Evolutionary conservation across 2,113 vertebrate species (phyloP).

Genomic region (Myiagra hebetior): DNA sequence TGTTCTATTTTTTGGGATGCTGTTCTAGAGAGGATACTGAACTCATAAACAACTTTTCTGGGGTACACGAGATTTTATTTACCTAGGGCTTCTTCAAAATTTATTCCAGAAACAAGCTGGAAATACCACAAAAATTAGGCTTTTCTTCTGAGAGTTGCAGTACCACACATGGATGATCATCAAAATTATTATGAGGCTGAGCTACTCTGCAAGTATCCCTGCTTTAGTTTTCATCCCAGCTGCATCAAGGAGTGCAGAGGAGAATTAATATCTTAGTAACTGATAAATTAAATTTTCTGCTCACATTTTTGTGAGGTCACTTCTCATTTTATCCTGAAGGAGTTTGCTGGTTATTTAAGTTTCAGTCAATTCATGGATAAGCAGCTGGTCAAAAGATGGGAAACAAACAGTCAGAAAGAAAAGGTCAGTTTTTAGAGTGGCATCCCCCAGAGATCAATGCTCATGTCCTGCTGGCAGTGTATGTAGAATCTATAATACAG

Average conservation of each 20-base stretch:
- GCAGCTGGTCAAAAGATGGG: not conserved
- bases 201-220: not conserved
- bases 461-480: not conserved
- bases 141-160: not conserved
- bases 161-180: not conserved
- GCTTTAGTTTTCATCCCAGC: not conserved
- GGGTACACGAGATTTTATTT: not conserved
- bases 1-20: not conserved
- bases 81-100: not conserved
- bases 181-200: not conserved
- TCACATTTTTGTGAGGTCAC: not conserved
- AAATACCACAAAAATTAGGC: not conserved
- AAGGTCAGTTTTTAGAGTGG: conserved; percentile 26
- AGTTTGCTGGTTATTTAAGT: not conserved
- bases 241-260: not conserved
- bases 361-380: not conserved
- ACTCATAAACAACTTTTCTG: not conserved
- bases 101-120: not conserved
- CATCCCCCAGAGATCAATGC: not conserved
- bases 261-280: not conserved
- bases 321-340: not conserved
- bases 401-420: not conserved
- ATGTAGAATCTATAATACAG: not conserved
- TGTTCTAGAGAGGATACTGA: not conserved
- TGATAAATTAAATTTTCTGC: not conserved